phyloP scores from a whole-genome alignment of 2,113 vertebrate genomes.

The Paralichthys olivaceus region DNA sequence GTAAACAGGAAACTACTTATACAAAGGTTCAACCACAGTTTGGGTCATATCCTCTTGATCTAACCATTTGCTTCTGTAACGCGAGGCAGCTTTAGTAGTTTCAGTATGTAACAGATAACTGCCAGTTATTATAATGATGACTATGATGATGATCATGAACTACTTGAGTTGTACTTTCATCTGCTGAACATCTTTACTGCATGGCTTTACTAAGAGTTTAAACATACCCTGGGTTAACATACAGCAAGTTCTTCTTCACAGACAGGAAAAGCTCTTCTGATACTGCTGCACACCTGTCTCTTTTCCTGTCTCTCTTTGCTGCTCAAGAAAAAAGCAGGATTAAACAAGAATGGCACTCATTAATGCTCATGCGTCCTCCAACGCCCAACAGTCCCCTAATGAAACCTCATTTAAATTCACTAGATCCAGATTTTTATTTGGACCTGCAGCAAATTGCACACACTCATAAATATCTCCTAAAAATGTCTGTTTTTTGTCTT shows the following conservation, averaged over 20 bases:
- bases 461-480: too few species aligned
- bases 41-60: slow-evolving; percentile 70
- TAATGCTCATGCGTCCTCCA: too few species aligned
- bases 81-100: background rate
- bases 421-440: too few species aligned
- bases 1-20: slow-evolving; percentile 79
- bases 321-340: background rate
- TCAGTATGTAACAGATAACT: background rate
- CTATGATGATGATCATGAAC: too few species aligned
- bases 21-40: slow-evolving; percentile 58
- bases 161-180: background rate
- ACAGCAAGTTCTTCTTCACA: slow-evolving; percentile 1
- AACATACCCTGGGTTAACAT: background rate
- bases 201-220: slow-evolving; percentile 7
- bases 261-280: slow-evolving; percentile 48
- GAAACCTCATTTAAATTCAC: too few species aligned
- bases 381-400: too few species aligned
- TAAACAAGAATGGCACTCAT: background rate
- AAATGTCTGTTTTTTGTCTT: too few species aligned
- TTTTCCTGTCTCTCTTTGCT: slow-evolving; percentile 44
- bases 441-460: background rate
- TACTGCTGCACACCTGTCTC: slow-evolving; percentile 40
- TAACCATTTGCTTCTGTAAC: slow-evolving; percentile 27
- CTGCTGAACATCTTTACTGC: background rate
- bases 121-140: background rate